phyloP scores from a whole-genome alignment of 2,797 vertebrate species.

The Centroberyx gerrardi region DNA sequence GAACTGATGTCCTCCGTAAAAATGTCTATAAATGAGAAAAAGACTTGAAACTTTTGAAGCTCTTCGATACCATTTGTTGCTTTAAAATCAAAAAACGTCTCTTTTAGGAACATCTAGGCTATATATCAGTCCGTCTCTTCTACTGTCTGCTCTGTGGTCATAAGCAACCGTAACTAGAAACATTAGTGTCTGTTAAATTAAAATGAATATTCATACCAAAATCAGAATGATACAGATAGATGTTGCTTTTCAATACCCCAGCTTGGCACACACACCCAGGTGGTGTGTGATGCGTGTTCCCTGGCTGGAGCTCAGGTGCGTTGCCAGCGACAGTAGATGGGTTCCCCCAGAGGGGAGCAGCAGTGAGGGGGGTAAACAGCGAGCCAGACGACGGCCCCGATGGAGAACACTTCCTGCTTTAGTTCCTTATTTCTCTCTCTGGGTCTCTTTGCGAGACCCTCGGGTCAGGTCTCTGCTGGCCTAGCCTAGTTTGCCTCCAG shows the following conservation, averaged over 20 bases:
- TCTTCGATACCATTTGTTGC: too few relatives aligned
- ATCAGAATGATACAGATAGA: background rate
- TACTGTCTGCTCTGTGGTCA: background rate
- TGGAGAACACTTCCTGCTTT: conserved; percentile 39
- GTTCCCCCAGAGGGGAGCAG: conserved; percentile 24
- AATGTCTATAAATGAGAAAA: too few relatives aligned
- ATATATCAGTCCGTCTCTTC: background rate
- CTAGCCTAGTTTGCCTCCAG: background rate
- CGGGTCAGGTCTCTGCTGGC: conserved; percentile 27
- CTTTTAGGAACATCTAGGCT: too few relatives aligned
- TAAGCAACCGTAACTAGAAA: too few relatives aligned
- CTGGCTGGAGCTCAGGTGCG: conserved; percentile 25
- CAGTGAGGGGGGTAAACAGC: conserved; percentile 46
- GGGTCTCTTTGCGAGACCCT: conserved; percentile 26
- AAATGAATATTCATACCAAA: background rate
- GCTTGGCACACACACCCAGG: background rate
- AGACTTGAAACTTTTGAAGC: too few relatives aligned
- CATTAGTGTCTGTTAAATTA: background rate
- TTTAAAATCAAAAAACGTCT: background rate
- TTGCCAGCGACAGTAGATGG: conserved; percentile 28
- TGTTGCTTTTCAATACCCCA: background rate
- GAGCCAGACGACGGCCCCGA: conserved; percentile 29
- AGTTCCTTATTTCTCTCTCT: conserved; percentile 11
- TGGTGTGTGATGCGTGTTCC: background rate
- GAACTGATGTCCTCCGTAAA: too few relatives aligned